Base-by-base conservation (phyloP, 1,140 invertebrate genomes). In the Linepithema humile region DNA sequence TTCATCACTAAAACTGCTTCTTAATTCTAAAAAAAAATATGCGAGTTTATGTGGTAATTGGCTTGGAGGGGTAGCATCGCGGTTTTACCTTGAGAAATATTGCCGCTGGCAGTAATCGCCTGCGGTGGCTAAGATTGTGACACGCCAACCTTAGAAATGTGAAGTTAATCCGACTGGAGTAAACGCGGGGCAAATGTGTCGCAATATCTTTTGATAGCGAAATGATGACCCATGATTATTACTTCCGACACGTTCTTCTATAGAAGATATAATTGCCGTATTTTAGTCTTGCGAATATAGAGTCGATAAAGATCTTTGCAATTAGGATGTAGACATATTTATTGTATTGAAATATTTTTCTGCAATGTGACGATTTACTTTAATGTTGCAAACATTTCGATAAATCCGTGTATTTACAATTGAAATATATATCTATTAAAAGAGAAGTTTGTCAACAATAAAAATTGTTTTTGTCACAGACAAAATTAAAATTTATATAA, bases 1-100 rank as follows among this genome's bases (percentile, higher is more conserved):
- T n/a, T n/a, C n/a, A n/a, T n/a, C n/a, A n/a, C n/a, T n/a, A n/a
- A n/a, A n/a, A n/a, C n/a, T n/a, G n/a, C n/a, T n/a, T n/a, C n/a
- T n/a, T n/a, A n/a, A n/a, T n/a, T n/a, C n/a, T n/a, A n/a, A n/a
- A n/a, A n/a, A n/a, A n/a, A n/a, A n/a, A n/a, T n/a, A n/a, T n/a
- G n/a, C 74, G 45, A 38, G 43, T 20, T 35, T 45, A 40, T n/a
- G 45, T 17, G 32, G 45, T 77, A 77, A 77, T 77, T 65, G 60
- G 59, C 73, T 77, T 64, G 59, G 53, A 59, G 32, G 38, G 15
- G 3, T 77, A 60, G 29, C 74, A 65, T 65, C 45, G 65, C n/a
- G 60, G 43, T 77, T 59, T 77, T 65, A 20, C 74, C 74, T 77
- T 40, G 74, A 77, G 50, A 77, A 65, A 77, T 35, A 80, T 69